Evolutionary conservation across 2,888 invertebrate species (phyloP).

Genomic region (Balanococcus diminutus): DNA sequence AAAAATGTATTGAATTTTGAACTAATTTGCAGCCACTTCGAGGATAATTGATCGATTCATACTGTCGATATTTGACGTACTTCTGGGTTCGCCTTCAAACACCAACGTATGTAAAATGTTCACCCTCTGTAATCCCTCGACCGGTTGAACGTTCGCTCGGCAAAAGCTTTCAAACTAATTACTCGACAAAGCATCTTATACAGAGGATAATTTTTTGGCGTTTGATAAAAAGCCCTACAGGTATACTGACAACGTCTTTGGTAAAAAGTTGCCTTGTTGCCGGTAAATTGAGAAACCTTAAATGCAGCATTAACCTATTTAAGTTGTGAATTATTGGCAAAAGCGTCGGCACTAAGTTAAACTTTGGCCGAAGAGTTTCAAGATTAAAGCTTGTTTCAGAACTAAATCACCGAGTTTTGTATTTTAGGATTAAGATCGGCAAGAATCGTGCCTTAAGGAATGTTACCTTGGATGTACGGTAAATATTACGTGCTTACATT

Average conservation of each 20-base stretch:
- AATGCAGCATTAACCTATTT: slow-evolving; percentile 51
- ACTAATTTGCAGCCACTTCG: no score
- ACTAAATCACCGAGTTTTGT: slow-evolving; percentile 49
- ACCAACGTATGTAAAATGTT: no score
- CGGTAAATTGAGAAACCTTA: slow-evolving; percentile 12
- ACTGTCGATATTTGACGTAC: no score
- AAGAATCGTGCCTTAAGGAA: slow-evolving; percentile 45
- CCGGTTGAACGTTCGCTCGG: background rate
- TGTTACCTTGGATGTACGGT: slow-evolving; percentile 43
- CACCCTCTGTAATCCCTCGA: no score
- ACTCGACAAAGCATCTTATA: background rate
- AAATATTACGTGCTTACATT: slow-evolving; percentile 51
- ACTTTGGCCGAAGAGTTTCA: slow-evolving; percentile 46
- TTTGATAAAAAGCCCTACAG: slow-evolving; percentile 21
- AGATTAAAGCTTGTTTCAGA: slow-evolving; percentile 51
- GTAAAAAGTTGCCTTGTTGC: slow-evolving; percentile 8
- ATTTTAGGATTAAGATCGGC: slow-evolving; percentile 30
- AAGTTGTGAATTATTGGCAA: slow-evolving; percentile 53
- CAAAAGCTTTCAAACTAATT: slow-evolving; percentile 21
- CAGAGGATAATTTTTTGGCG: background rate
- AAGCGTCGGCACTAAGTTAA: slow-evolving; percentile 48
- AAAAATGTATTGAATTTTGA: no score
- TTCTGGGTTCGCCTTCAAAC: no score
- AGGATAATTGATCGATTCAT: no score
- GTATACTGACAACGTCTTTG: background rate